phyloP scores from a whole-genome alignment of 2,113 vertebrate genomes.

The Catharus bicknelli region DNA sequence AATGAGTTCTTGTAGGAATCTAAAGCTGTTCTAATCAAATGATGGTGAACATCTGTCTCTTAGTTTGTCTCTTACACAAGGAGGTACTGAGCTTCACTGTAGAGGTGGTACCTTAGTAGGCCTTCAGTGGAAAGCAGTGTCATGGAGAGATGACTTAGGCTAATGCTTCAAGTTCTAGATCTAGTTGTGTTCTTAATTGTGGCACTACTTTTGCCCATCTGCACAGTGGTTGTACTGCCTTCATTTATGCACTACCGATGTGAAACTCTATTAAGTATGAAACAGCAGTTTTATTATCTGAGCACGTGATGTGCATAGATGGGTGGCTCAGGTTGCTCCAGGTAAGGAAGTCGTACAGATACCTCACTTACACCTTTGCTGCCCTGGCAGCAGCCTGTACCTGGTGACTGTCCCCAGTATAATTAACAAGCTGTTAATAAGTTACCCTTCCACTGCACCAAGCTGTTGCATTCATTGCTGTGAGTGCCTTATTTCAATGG shows the following conservation, averaged over 20 bases:
- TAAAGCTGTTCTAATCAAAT: background rate
- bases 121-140: background rate
- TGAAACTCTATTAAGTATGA: background rate
- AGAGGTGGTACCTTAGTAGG: background rate
- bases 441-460: background rate
- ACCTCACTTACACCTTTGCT: fast-evolving
- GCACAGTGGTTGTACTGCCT: background rate
- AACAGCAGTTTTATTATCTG: background rate
- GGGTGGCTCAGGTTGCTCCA: background rate
- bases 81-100: background rate
- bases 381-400: background rate
- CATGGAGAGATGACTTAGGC: background rate
- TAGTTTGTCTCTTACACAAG: background rate
- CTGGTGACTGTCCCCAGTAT: background rate
- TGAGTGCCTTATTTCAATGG: background rate
- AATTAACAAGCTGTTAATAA: background rate
- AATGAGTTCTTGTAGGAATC: background rate
- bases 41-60: background rate
- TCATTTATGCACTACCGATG: background rate
- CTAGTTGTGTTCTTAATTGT: background rate
- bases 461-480: background rate
- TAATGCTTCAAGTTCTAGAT: background rate
- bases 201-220: background rate
- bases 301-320: fast-evolving
- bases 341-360: background rate